Evolutionary conservation across 1,140 invertebrate genomes (phyloP), one percentile per base, ranked within the genome.

Genomic region (Ips nitidus): DNA sequence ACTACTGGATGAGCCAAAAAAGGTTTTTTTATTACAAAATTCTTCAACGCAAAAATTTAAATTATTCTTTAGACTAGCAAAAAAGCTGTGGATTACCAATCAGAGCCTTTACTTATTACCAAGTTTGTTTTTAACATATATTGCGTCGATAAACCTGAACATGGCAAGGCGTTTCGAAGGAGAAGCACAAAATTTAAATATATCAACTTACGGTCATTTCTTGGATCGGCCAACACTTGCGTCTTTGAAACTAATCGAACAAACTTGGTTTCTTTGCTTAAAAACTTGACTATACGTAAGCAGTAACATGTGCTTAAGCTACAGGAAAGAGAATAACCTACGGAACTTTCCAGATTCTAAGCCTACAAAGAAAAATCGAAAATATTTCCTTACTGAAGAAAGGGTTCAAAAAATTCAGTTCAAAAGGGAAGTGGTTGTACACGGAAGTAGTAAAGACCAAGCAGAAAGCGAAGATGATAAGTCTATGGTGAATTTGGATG

Each of bases 201-300:
- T 63, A 73, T 75, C 1, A 74, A 74, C 64, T 36, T 75, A 4
- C 62, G 71, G 43, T 68, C 73, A 3, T 75, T 74, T 47, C 50
- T 71, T 5, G 55, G 40, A 41, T 22, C 22, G 5, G 38, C 41
- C 3, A 38, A 53, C 40, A 62, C 68, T 7, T 71, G 39, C 41
- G 41, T 73, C 6, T 74, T 74, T 52, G 39, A 62, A 50, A 62
- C 68, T 47, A 36, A 65, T n/a, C 8, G 45, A 45, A 38, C 4
- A 43, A 40, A n/a, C 5, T 52, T 52, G 36, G 37, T 2, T 36
- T 8, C 38, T 4, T 39, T 53, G 38, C 60, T 60, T 4, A 42
- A 62, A 55, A 56, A 43, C 41, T 58, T 63, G 38, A 57, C 7
- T 61, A 41, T 6, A 42, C 36, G 8, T 52, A 58, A 40, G 40